These are phyloP conservation scores for Euwallacea similis DNA, from an alignment of 1,140 invertebrate genomes.

Conservation along the genomic window DNA sequence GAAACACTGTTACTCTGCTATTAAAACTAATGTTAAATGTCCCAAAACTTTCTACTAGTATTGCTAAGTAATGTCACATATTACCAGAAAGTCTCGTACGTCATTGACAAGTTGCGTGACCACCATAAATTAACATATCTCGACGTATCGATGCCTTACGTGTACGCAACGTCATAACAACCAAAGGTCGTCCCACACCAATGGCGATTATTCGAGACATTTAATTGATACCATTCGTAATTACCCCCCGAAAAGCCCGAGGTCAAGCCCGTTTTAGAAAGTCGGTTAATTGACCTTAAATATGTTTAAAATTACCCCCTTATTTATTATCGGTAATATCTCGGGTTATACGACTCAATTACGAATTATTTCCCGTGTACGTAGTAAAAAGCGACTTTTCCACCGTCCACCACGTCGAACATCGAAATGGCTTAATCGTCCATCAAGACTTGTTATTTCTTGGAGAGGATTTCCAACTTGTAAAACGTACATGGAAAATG, in stretches of 20 bases:
- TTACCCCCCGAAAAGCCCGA: not conserved
- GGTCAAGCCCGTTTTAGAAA: not conserved
- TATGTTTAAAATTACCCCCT: not conserved
- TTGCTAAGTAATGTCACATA: not conserved
- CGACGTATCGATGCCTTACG: not conserved
- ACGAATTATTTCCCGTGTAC: not conserved
- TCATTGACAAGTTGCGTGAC: conserved; percentile 1
- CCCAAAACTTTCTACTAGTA: not conserved
- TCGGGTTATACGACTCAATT: not conserved
- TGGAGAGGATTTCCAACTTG: conserved; percentile 10
- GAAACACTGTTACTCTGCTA: no score
- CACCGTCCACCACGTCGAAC: not conserved
- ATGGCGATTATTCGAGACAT: not conserved
- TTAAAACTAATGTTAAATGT: not conserved
- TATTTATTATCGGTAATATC: not conserved
- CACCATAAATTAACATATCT: not conserved
- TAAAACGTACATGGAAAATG: conserved; percentile 13
- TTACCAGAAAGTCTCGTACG: conserved; percentile 3
- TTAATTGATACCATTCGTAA: not conserved
- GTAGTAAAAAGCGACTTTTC: not conserved
- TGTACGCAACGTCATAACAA: not conserved
- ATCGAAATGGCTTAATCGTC: conserved; percentile 14
- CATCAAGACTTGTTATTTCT: conserved; percentile 15
- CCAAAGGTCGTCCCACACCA: not conserved
- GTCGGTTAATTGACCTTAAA: not conserved